These are phyloP conservation scores for Solenodon paradoxus DNA, from an alignment of 2,113 vertebrate species.

Conservation along the genomic window DNA sequence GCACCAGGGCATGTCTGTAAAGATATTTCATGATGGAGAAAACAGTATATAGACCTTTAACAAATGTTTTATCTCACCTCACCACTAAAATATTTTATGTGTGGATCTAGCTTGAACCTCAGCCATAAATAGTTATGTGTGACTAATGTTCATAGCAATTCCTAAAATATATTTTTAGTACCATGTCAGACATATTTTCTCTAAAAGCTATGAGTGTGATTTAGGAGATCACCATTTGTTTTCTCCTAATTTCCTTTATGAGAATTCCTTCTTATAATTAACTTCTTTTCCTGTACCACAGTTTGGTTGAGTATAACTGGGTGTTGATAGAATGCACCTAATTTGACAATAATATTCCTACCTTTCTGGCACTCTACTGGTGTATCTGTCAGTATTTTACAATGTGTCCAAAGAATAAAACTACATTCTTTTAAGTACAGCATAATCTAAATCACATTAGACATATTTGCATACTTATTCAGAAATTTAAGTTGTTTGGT, in stretches of 20 bases:
- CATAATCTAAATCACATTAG: conserved; percentile 59
- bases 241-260: conserved; percentile 27
- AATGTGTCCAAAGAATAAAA: conserved; percentile 60
- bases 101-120: conserved; percentile 6
- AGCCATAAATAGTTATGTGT: conserved; percentile 14
- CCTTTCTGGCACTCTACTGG: background rate
- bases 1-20: too few species aligned
- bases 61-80: background rate
- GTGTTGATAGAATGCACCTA: background rate
- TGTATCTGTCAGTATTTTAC: conserved; percentile 50
- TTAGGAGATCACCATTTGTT: background rate
- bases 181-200: background rate
- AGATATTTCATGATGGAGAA: too few species aligned
- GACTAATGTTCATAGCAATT: background rate
- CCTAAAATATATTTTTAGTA: conserved; percentile 20
- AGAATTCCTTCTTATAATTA: background rate
- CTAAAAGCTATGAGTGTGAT: background rate
- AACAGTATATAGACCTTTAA: background rate
- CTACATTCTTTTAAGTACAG: conserved; percentile 33
- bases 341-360: conserved; percentile 2
- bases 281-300: background rate
- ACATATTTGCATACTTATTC: conserved; percentile 63
- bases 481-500: conserved; percentile 46
- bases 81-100: background rate
- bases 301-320: conserved; percentile 17